These are phyloP conservation scores for Bombyx huttoni DNA, from an alignment of 2,888 invertebrate genomes.

Conservation along the genomic window DNA sequence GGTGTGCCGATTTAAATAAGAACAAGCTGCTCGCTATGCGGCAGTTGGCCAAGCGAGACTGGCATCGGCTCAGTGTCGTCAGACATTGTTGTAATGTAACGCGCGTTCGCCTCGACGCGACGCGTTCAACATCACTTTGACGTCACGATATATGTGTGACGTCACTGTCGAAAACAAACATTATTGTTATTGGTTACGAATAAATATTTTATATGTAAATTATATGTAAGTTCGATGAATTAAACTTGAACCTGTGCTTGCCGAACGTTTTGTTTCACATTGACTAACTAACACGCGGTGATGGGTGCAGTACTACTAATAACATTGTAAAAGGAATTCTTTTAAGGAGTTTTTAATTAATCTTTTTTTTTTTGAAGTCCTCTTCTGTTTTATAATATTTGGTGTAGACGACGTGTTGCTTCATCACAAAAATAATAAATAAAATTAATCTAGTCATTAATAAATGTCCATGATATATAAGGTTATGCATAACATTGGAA, in stretches of 20 bases:
- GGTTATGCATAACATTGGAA: conserved; percentile 26
- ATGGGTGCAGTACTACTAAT: conserved; percentile 21
- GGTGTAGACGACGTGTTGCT: conserved; percentile 4
- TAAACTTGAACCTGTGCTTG: conserved; percentile 6
- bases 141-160: background rate
- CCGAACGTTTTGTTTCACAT: conserved; percentile 2
- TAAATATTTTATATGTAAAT: background rate
- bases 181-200: background rate
- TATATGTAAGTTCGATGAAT: background rate
- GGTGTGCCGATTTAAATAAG: background rate
- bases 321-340: conserved; percentile 5
- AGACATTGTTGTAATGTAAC: background rate
- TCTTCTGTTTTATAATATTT: too few relatives aligned
- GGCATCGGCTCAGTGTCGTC: background rate
- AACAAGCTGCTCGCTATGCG: background rate
- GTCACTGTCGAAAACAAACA: background rate
- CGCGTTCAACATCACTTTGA: too few relatives aligned
- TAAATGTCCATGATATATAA: conserved; percentile 34
- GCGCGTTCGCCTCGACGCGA: background rate
- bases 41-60: background rate
- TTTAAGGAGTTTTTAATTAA: background rate
- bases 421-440: conserved; percentile 1
- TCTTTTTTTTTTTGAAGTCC: too few relatives aligned
- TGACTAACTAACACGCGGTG: conserved; percentile 15
- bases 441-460: conserved; percentile 14